Percentiles rank a stretch among this genome's conserved stretches.
Evolutionary conservation across 2,888 invertebrate genomes (phyloP).

Genomic region (Cyrtodaria siliqua): DNA sequence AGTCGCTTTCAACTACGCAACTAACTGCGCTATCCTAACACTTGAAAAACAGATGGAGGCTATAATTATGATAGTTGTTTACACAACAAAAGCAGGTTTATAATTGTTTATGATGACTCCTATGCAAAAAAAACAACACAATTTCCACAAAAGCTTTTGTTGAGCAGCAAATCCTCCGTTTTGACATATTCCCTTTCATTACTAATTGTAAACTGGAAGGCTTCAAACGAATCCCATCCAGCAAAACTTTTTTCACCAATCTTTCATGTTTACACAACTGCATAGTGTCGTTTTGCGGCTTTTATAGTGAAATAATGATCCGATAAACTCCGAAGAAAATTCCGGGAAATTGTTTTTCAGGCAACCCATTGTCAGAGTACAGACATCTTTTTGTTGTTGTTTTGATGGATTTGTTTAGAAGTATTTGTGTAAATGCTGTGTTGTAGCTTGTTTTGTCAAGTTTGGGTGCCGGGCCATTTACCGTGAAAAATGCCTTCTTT

Average conservation of each 20-base stretch:
- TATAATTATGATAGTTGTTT: no score
- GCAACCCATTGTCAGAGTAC: constrained; percentile 32
- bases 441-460: constrained; percentile 42
- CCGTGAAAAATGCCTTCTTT: constrained; percentile 34
- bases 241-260: constrained; percentile 25
- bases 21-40: no score
- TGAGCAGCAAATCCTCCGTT: constrained; percentile 8
- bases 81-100: no score
- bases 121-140: no score
- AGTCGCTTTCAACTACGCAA: no score
- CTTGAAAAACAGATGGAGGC: no score
- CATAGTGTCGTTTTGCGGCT: constrained; percentile 30
- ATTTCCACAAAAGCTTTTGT: no score
- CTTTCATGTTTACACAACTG: constrained; percentile 60
- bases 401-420: constrained; percentile 27
- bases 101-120: no score
- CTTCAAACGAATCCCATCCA: constrained; percentile 23
- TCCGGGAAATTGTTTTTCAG: constrained; percentile 38
- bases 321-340: constrained; percentile 27
- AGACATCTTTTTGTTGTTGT: constrained; percentile 38
- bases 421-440: constrained; percentile 41
- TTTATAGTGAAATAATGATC: constrained; percentile 58
- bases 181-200: constrained; percentile 28
- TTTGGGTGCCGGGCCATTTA: constrained; percentile 37
- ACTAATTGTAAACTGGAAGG: constrained; percentile 25